phyloP scores from a whole-genome alignment of 2,888 invertebrate genomes.

The Minunthozetes semirufus region DNA sequence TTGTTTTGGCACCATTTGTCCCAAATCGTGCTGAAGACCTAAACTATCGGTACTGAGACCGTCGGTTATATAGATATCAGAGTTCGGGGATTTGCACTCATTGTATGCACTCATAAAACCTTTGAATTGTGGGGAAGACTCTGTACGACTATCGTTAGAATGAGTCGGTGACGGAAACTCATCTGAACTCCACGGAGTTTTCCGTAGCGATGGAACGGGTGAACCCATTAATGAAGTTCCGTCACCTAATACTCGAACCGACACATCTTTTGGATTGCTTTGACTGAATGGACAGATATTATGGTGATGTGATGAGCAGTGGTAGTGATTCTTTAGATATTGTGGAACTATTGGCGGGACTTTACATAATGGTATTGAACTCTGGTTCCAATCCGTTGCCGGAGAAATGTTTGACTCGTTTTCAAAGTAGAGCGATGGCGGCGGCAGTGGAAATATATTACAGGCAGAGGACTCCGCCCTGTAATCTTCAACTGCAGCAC shows the following conservation, averaged over 20 bases:
- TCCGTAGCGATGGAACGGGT: neutral
- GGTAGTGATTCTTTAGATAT: neutral
- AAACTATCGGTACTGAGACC: neutral
- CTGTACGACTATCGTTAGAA: neutral
- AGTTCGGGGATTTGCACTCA: slow-evolving; percentile 1
- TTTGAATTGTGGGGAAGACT: neutral
- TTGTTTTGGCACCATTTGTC: neutral
- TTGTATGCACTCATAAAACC: neutral
- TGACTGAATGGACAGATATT: neutral
- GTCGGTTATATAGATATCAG: slow-evolving; percentile 12
- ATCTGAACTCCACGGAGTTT: neutral
- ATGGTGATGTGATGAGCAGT: slow-evolving; percentile 3
- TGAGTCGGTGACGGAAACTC: neutral
- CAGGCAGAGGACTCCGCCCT: neutral
- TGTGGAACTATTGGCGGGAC: slow-evolving; percentile 12
- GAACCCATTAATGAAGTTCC: slow-evolving; percentile 6
- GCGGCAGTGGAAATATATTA: slow-evolving; percentile 25
- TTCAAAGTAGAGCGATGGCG: slow-evolving; percentile 31
- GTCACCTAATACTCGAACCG: neutral
- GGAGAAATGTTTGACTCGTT: neutral
- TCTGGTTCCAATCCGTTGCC: neutral
- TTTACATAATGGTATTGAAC: slow-evolving; percentile 7
- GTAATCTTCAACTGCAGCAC: neutral
- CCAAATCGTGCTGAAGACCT: neutral
- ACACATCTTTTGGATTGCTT: neutral